These are phyloP conservation scores for Orchesella cincta DNA, from an alignment of 1,140 invertebrate genomes.

Conservation along the genomic window DNA sequence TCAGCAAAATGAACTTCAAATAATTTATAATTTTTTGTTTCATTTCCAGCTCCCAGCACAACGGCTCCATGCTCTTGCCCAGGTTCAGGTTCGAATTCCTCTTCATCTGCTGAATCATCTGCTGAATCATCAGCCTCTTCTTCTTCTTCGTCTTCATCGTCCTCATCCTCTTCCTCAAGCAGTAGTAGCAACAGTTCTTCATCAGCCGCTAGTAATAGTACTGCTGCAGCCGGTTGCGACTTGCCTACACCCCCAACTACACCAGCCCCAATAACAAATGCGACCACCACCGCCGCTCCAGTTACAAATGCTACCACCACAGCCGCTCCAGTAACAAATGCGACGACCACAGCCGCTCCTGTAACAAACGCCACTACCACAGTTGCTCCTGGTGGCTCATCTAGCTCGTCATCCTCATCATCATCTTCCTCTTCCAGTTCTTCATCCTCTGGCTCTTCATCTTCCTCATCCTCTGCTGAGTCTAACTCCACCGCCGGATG, in stretches of 20 bases:
- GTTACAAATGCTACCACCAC: background rate
- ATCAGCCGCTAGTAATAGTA: background rate
- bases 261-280: background rate
- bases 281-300: background rate
- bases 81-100: background rate
- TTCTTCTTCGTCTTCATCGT: background rate
- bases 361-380: background rate
- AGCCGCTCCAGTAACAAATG: background rate
- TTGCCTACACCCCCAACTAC: background rate
- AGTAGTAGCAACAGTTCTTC: background rate
- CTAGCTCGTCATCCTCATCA: too few relatives aligned
- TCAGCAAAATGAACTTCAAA: too few relatives aligned
- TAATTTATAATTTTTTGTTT: too few relatives aligned
- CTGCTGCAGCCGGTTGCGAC: background rate
- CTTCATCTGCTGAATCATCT: background rate
- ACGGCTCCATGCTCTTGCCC: background rate
- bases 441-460: too few relatives aligned
- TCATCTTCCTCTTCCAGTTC: too few relatives aligned
- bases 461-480: too few relatives aligned
- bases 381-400: too few relatives aligned
- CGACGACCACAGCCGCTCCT: background rate
- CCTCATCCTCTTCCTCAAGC: conserved; percentile 6
- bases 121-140: background rate
- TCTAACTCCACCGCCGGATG: too few relatives aligned
- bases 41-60: too few relatives aligned